These are phyloP conservation scores for Microchirus variegatus DNA, from an alignment of 2,797 vertebrate species.

Conservation along the genomic window DNA sequence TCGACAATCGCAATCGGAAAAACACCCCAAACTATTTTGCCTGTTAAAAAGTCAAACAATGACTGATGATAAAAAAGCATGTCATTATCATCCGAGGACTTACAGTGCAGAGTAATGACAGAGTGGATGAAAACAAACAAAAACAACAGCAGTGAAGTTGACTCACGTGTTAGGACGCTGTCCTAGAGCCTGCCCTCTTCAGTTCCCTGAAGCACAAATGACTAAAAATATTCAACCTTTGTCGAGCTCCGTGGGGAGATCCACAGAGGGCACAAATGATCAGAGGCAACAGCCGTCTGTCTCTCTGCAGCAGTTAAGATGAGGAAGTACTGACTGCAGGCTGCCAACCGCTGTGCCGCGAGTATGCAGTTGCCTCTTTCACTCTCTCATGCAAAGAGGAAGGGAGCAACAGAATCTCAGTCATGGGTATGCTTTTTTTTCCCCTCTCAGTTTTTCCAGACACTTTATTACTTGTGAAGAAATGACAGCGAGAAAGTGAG, in stretches of 20 bases:
- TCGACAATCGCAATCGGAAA: no score
- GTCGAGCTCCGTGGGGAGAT: conserved; percentile 13
- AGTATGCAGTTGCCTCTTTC: conserved; percentile 20
- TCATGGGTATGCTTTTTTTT: conserved; percentile 46
- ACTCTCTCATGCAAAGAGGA: conserved; percentile 49
- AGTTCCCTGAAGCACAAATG: conserved; percentile 27
- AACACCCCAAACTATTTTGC: neutral
- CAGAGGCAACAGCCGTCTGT: conserved; percentile 38
- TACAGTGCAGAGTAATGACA: conserved; percentile 3
- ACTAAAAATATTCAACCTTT: conserved; percentile 35
- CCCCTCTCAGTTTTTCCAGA: conserved; percentile 46
- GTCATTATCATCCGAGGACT: conserved; percentile 1
- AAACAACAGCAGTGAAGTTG: conserved; percentile 22
- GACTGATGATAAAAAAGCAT: neutral
- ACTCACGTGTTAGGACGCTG: conserved; percentile 50
- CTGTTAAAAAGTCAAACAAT: conserved; percentile 1
- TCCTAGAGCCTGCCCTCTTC: conserved; percentile 36
- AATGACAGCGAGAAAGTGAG: neutral
- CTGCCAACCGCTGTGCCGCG: conserved; percentile 40
- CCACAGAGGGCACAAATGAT: conserved; percentile 18
- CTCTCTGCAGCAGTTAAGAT: conserved; percentile 54
- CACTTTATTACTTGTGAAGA: conserved; percentile 21
- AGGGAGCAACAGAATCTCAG: conserved; percentile 33
- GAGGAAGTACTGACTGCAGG: conserved; percentile 63
- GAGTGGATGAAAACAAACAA: conserved; percentile 13